These are phyloP conservation scores for Bradypus variegatus DNA, from an alignment of 2,797 vertebrate genomes.

Conservation along the genomic window DNA sequence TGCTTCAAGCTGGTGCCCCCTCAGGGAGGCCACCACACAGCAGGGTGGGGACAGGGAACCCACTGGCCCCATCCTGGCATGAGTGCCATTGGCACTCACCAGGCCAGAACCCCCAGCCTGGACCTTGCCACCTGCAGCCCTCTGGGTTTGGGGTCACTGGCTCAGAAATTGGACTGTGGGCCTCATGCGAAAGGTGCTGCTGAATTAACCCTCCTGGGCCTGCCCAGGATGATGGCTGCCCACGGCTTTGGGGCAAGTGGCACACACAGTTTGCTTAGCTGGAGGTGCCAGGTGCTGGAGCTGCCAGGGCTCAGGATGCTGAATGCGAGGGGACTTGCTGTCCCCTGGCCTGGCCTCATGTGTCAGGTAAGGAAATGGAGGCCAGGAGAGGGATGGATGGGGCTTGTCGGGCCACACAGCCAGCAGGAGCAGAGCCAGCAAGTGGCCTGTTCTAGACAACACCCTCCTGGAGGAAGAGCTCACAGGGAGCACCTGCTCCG, in stretches of 20 bases:
- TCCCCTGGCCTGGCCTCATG: background rate
- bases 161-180: background rate
- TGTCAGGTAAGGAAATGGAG: background rate
- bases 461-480: background rate
- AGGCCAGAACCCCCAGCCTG: background rate
- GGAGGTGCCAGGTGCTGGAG: background rate
- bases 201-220: background rate
- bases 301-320: background rate
- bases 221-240: background rate
- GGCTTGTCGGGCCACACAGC: background rate
- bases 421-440: accelerated
- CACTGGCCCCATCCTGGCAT: accelerated
- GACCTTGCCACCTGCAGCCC: background rate
- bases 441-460: accelerated
- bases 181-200: background rate
- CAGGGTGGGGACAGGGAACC: background rate
- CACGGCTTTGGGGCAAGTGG: accelerated
- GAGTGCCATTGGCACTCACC: accelerated
- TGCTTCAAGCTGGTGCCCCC: background rate
- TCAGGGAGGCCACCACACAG: no score
- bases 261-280: background rate
- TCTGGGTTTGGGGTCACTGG: background rate
- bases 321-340: background rate
- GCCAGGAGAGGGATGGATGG: background rate
- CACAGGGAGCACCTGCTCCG: no score